Evolutionary conservation across 2,113 vertebrate genomes (phyloP).

Genomic region (Mystacornis crossleyi): DNA sequence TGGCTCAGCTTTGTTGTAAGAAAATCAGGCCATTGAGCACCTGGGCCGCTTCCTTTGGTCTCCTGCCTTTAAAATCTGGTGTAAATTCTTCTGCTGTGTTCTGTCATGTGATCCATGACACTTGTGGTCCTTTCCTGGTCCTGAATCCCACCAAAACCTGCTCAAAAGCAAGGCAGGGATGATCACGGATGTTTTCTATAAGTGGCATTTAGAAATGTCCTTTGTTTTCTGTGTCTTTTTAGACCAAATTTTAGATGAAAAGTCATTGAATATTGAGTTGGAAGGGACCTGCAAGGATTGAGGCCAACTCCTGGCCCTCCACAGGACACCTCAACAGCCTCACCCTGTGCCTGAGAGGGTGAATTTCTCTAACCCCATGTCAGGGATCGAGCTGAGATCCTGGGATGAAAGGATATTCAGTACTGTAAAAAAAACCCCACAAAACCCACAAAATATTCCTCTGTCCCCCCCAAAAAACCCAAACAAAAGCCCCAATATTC

Average conservation of each 20-base stretch:
- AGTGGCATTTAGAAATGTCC: background rate
- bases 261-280: background rate
- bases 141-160: background rate
- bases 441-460: too few species aligned
- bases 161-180: background rate
- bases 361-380: fast-evolving
- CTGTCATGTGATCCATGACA: background rate
- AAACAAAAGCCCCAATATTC: background rate
- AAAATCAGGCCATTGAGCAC: background rate
- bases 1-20: background rate
- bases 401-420: background rate
- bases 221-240: background rate
- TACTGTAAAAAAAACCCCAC: fast-evolving
- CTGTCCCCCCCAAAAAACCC: fast-evolving
- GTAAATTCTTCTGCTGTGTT: background rate
- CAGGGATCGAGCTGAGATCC: background rate
- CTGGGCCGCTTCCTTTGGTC: background rate
- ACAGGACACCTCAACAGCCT: background rate
- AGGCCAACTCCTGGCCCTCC: background rate
- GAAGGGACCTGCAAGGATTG: background rate
- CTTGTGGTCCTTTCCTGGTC: background rate
- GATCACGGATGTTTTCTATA: fast-evolving
- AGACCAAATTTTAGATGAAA: background rate
- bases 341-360: background rate
- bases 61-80: background rate